Base-by-base conservation (phyloP, 2,888 invertebrate genomes). In the Beris morrisii region DNA sequence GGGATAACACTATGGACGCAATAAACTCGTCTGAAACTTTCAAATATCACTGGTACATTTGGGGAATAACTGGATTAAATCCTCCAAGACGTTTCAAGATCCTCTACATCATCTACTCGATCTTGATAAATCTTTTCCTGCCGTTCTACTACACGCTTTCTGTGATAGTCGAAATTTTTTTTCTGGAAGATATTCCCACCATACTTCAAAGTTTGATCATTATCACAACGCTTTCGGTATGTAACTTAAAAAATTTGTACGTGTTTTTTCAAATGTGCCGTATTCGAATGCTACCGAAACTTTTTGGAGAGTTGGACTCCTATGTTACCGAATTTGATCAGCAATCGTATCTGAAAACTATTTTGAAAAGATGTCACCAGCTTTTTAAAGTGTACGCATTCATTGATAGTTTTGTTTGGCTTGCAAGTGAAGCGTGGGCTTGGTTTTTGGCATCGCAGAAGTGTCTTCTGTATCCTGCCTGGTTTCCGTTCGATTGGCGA, bases 151-250 rank as follows among this genome's bases (percentile, higher is more conserved):
- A 78, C 67, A 77, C 79, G 1, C 13, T 77, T 13, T 74, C 77
- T 13, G 72, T 78, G 2, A 55, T 75, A 2, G 70, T 74, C 4
- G 73, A 75, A 52, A 73, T 79, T 3, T 72, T 76, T 43, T 71
- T 69, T 15, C 72, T 74, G 4, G 66, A 63, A 45, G 75, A 69
- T 28, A 28, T 77, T 55, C 73, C 71, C 50, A 73, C 74, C 57
- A 56, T 78, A 30, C 77, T 75, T 70, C 77, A 77, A 69, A 78
- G 75, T 67, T 71, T 79, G 4, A 76, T 74, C 50, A 76, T 79
- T 0, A 75, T 77, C 31, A 73, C 77, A 44, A 78, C 79, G 9
- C 77, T 77, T 55, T 69, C 73, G 0, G 73, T 73, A 56, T 74
- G 77, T 4, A 77, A 75, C 64, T 69, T 79, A 4, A 78, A 78